Conservation (phyloP, 2,888 invertebrate genomes). For the Philopedon plagiatum region DNA sequence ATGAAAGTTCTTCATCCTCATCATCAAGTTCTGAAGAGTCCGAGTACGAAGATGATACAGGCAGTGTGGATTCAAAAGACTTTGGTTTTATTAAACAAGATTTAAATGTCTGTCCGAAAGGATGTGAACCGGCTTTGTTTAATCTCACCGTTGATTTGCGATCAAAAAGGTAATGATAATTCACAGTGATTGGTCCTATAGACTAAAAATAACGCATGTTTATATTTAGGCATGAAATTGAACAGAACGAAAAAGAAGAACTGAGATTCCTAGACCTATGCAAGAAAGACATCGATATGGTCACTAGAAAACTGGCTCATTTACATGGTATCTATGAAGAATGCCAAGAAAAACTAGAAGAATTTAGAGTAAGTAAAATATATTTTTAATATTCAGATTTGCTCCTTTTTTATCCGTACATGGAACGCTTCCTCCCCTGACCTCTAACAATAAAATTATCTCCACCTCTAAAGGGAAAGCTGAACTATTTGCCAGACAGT, state of each 20-base stretch:
- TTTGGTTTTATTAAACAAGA: constrained; percentile 79
- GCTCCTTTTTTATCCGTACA: too few species aligned
- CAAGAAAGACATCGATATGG: constrained; percentile 74
- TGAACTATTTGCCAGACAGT: too few species aligned
- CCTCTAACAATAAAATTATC: too few species aligned
- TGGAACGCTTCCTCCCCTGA: too few species aligned
- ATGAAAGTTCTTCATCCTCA: constrained; percentile 64
- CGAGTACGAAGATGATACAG: constrained; percentile 73
- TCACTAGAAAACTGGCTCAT: constrained; percentile 73
- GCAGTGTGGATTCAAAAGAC: constrained; percentile 77
- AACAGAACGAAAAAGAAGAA: constrained; percentile 75
- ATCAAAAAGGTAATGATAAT: constrained; percentile 71
- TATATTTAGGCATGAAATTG: constrained; percentile 69
- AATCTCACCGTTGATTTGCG: constrained; percentile 78
- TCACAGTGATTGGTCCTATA: too few species aligned
- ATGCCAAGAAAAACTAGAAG: constrained; percentile 74
- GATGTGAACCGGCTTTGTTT: constrained; percentile 79
- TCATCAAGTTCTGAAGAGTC: constrained; percentile 73
- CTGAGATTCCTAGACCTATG: constrained; percentile 73
- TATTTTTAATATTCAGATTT: constrained; percentile 19
- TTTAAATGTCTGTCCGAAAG: constrained; percentile 80
- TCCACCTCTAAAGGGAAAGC: too few species aligned
- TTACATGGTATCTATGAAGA: constrained; percentile 72
- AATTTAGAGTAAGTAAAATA: constrained; percentile 73
- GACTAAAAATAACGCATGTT: too few species aligned